Evolutionary conservation across 2,888 invertebrate genomes (phyloP).

Genomic region (Hybos culiciformis): DNA sequence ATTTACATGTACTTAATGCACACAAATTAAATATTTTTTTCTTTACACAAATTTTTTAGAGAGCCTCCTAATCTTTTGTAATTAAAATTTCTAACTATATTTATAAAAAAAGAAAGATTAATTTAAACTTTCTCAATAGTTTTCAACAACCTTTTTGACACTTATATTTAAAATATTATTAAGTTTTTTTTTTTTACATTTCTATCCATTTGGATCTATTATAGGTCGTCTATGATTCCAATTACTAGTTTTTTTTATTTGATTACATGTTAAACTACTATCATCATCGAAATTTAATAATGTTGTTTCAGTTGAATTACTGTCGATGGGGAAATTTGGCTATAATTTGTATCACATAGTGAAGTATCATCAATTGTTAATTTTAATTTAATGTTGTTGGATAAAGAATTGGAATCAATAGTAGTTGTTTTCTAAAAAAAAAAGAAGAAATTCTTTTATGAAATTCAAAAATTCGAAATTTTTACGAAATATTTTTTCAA

Average conservation of each 20-base stretch:
- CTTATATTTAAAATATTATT: not conserved
- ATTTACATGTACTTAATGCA: too few relatives aligned
- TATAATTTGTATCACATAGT: constrained; percentile 4
- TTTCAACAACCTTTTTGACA: too few relatives aligned
- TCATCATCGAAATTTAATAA: not conserved
- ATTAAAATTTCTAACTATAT: too few relatives aligned
- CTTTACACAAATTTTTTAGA: too few relatives aligned
- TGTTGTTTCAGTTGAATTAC: constrained; percentile 2
- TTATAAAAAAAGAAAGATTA: too few relatives aligned
- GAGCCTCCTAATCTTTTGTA: too few relatives aligned
- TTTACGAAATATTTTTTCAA: constrained; percentile 9
- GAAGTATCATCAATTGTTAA: constrained; percentile 10
- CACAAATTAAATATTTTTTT: too few relatives aligned
- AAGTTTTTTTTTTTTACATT: not conserved
- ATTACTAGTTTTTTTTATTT: constrained; percentile 5
- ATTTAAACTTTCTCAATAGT: too few relatives aligned
- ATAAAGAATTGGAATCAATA: constrained; percentile 11
- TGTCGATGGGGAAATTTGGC: constrained; percentile 4
- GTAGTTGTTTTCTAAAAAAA: too few relatives aligned
- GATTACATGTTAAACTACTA: not conserved
- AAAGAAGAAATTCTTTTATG: too few relatives aligned
- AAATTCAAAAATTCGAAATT: constrained; percentile 8
- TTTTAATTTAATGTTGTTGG: constrained; percentile 15
- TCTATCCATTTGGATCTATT: constrained; percentile 34
- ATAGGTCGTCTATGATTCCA: constrained; percentile 27